phyloP scores from a whole-genome alignment of 92 coral and sea anemone species.

The Heteractis magnifica region DNA sequence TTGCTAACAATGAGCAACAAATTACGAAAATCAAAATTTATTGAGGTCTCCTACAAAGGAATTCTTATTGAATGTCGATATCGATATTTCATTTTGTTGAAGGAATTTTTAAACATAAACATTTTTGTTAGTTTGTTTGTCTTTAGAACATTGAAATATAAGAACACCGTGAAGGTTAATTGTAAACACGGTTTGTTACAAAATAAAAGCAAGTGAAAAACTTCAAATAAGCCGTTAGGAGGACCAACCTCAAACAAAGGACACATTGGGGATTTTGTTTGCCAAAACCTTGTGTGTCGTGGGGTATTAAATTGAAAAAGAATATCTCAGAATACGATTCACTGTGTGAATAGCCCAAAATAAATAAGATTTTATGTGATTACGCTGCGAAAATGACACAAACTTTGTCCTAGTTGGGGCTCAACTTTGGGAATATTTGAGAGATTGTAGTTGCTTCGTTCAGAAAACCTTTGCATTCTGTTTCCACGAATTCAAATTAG shows the following conservation, averaged over 20 bases:
- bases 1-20: neutral
- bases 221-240: constrained; percentile 32
- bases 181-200: constrained; percentile 16
- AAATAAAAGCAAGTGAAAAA: constrained; percentile 7
- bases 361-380: neutral
- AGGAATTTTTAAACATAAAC: neutral
- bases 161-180: constrained; percentile 20
- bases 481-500: constrained; percentile 12
- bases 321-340: neutral
- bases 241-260: constrained; percentile 3
- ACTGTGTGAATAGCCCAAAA: neutral
- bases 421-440: neutral
- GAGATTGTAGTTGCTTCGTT: neutral
- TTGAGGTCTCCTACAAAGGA: neutral
- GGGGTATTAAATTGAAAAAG: neutral
- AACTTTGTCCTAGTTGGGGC: neutral
- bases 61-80: neutral
- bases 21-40: neutral
- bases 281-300: neutral
- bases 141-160: constrained; percentile 5
- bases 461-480: neutral
- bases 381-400: neutral
- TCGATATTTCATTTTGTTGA: neutral
- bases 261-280: neutral
- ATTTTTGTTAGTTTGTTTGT: constrained; percentile 19